Evolutionary conservation across 2,113 vertebrate genomes (phyloP).

Genomic region (Anolis sagrei): DNA sequence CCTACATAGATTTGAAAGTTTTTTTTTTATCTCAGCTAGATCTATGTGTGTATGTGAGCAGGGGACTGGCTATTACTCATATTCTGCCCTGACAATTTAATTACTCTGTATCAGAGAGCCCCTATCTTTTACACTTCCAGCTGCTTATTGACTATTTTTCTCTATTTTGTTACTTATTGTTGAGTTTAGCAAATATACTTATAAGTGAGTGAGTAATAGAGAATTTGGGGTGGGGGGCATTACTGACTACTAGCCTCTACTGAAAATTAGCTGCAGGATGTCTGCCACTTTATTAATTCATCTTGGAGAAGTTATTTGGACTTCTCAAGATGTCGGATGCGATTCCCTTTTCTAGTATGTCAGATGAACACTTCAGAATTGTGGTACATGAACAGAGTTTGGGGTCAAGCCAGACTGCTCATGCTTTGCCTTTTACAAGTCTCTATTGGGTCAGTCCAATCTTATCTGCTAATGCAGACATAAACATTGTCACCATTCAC

Average conservation of each 20-base stretch:
- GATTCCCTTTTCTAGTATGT: background rate
- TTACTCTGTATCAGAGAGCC: too few species aligned
- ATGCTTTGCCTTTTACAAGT: background rate
- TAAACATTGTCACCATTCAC: background rate
- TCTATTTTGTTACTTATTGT: background rate
- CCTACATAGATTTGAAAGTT: too few species aligned
- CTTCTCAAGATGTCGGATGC: background rate
- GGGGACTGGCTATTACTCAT: too few species aligned
- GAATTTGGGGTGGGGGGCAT: too few species aligned
- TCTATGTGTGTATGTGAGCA: too few species aligned
- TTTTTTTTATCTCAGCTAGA: too few species aligned
- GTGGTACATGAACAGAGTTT: background rate
- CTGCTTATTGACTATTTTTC: background rate
- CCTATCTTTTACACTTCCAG: background rate
- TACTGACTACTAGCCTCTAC: background rate
- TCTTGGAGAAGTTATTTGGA: background rate
- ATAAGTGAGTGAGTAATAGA: background rate
- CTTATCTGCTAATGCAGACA: conserved; percentile 3
- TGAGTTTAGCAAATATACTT: background rate
- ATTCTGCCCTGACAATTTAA: too few species aligned
- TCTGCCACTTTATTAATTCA: background rate
- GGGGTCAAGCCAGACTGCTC: background rate
- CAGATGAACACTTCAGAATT: background rate
- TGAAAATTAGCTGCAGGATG: background rate
- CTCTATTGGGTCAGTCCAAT: background rate